phyloP scores from a whole-genome alignment of 1,140 invertebrate species.

The Hestina assimilis region DNA sequence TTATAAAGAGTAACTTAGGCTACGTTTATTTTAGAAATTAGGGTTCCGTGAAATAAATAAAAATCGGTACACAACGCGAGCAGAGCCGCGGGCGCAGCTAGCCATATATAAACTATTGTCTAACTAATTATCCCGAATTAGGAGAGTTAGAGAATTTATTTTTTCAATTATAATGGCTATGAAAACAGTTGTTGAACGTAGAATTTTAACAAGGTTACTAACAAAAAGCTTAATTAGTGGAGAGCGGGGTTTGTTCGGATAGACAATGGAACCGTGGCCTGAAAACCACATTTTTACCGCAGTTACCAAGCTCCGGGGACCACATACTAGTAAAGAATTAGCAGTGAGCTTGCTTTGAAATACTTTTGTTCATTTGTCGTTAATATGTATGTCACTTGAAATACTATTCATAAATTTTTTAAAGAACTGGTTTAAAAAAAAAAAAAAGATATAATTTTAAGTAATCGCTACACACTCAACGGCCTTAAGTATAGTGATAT shows the following conservation, averaged over 20 bases:
- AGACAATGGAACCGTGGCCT: conserved; percentile 25
- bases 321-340: conserved; percentile 25
- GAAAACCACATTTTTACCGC: conserved; percentile 25
- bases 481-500: no score
- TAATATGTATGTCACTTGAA: background rate
- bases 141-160: background rate
- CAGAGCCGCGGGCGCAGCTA: no score
- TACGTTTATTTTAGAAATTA: no score
- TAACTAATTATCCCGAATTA: background rate
- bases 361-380: conserved; percentile 19
- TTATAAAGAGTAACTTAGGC: no score
- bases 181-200: conserved; percentile 22
- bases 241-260: conserved; percentile 24
- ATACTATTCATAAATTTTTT: no score
- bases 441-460: no score
- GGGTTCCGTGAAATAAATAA: no score
- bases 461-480: no score
- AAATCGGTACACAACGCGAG: no score
- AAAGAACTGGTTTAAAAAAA: no score
- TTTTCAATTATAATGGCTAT: conserved; percentile 1
- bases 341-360: conserved; percentile 19
- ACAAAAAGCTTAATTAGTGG: conserved; percentile 39
- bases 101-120: background rate
- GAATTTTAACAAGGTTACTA: conserved; percentile 36
- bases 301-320: conserved; percentile 27